Base-by-base conservation (phyloP, 1,140 invertebrate genomes). In the Aplysia californica region DNA sequence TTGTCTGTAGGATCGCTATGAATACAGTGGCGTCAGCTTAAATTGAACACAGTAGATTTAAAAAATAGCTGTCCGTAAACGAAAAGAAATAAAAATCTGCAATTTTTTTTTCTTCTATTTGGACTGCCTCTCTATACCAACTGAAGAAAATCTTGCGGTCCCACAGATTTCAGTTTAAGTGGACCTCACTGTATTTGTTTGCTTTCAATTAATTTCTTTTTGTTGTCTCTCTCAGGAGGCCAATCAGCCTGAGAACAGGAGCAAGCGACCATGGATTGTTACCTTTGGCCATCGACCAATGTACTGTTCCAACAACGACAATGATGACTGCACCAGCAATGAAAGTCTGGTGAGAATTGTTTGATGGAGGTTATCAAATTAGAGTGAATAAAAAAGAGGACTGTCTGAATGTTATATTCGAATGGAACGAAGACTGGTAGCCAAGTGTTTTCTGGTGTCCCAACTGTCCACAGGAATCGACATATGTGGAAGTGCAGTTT, bases 331-430 rank as follows among this genome's bases (percentile, higher is more conserved):
- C 66, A 82, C 83, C 10, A 81, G 77, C 36, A 44, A 79, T 71
- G 79, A 82, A 35, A 79, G 77, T 50, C 58, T 79, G 69, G 84
- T 85, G 72, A 75, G 79, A 76, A 35, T 86, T 85, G n/a, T n/a
- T n/a, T n/a, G n/a, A n/a, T n/a, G n/a, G n/a, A n/a, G n/a, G n/a
- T n/a, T n/a, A n/a, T 29, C 79, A 88, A 86, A 86, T 69, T 86
- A 89, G 61, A 85, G 98, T 91, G 97, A 97, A 0, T 99, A 99
- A 50, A 50, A n/a, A 50, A 10, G n/a, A 50, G n/a, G 10, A 15
- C n/a, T 50, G 44, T 50, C n/a, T 50, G 44, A 10, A 15, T 10
- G 10, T 50, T n/a, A 50, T n/a, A 15, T 50, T 50, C n/a, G n/a
- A 15, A 15, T n/a, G n/a, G 10, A 10, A 15, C n/a, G 10, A 10